Conservation (phyloP, 2,113 vertebrate genomes). For the Heterotilapia buettikoferi region DNA sequence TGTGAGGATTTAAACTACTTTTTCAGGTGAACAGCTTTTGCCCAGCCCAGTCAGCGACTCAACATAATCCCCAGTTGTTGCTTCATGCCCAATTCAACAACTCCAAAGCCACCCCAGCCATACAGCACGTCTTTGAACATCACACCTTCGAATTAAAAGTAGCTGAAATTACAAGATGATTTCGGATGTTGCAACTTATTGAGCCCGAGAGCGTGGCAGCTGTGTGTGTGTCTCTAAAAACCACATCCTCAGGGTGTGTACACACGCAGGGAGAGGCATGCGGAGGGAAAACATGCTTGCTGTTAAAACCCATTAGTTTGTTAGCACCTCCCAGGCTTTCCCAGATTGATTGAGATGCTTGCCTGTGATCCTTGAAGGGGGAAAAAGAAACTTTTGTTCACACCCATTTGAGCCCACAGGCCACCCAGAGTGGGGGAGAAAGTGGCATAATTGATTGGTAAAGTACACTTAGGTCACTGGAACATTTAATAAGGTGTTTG, state of each 20-base stretch:
- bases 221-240: constrained; percentile 7
- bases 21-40: background rate
- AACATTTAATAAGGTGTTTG: constrained; percentile 34
- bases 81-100: background rate
- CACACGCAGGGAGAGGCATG: constrained; percentile 37
- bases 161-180: background rate
- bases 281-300: constrained; percentile 35
- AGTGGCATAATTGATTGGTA: background rate
- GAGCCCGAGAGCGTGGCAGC: background rate
- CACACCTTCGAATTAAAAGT: constrained; percentile 25
- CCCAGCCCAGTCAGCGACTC: background rate
- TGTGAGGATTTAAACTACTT: background rate
- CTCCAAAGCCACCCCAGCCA: background rate
- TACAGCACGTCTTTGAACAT: background rate
- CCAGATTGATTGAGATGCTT: constrained; percentile 38
- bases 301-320: constrained; percentile 48
- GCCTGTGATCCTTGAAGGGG: constrained; percentile 9
- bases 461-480: constrained; percentile 43
- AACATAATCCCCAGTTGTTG: background rate
- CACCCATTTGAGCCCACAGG: background rate
- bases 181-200: constrained; percentile 20
- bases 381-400: constrained; percentile 13
- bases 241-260: constrained; percentile 55
- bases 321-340: constrained; percentile 21
- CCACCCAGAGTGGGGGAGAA: constrained; percentile 25